These are phyloP conservation scores for Prunella himalayana DNA, from an alignment of 2,113 vertebrate genomes.

Conservation along the genomic window DNA sequence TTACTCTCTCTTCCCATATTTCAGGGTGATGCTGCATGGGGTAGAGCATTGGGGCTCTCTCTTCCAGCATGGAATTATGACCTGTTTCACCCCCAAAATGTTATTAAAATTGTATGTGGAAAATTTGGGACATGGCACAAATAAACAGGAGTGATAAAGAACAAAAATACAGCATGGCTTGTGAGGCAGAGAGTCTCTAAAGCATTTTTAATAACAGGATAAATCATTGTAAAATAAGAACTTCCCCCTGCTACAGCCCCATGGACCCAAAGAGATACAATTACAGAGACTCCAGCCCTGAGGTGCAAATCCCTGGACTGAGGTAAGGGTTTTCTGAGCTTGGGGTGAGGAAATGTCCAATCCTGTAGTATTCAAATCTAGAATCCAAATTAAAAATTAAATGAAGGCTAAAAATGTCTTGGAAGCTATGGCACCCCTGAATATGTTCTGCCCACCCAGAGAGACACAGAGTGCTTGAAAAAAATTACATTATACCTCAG, in stretches of 20 bases:
- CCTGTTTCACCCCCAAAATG: not conserved
- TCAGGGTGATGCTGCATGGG: not conserved
- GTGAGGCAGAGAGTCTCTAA: not conserved
- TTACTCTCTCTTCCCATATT: not conserved
- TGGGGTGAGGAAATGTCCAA: fast-evolving
- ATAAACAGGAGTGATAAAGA: not conserved
- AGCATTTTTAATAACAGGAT: not conserved
- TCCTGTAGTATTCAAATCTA: not conserved
- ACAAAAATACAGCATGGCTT: not conserved
- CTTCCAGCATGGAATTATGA: not conserved
- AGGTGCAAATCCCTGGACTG: not conserved
- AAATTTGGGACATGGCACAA: not conserved
- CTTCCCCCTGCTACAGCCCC: not conserved
- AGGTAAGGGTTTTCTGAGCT: not conserved
- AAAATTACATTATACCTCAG: fast-evolving
- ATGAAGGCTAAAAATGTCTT: not conserved
- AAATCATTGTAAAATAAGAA: not conserved
- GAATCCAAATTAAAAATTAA: not conserved
- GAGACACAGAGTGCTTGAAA: not conserved
- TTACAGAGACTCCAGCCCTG: not conserved
- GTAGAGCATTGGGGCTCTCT: not conserved
- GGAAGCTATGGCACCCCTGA: not conserved
- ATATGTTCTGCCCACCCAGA: not conserved
- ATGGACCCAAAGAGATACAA: fast-evolving
- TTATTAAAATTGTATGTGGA: not conserved